phyloP scores from a whole-genome alignment of 2,888 invertebrate species.

The Cataglyphis albicans region DNA sequence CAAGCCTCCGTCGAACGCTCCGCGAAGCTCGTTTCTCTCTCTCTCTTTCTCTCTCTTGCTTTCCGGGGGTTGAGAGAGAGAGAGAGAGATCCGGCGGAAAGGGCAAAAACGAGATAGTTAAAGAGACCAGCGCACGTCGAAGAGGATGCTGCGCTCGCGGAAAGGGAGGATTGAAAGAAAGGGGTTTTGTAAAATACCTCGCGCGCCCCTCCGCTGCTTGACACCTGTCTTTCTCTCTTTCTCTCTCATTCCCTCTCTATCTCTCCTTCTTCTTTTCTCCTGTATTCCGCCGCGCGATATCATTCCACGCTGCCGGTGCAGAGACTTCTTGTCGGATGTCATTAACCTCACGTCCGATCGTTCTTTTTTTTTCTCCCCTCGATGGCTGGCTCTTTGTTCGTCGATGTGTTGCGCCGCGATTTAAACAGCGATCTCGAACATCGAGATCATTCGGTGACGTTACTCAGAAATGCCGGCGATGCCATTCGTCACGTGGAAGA shows the following conservation, averaged over 20 bases:
- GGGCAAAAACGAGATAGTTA: conserved; percentile 47
- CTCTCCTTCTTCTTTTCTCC: conserved; percentile 20
- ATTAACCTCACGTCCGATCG: conserved; percentile 35
- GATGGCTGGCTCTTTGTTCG: conserved; percentile 8
- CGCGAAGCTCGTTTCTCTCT: conserved; percentile 26
- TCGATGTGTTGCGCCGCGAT: conserved; percentile 1
- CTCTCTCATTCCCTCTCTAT: conserved; percentile 28
- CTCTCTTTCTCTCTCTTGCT: conserved; percentile 8
- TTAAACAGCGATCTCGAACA: conserved; percentile 7
- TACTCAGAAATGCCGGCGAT: background rate
- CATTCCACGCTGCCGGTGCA: conserved; percentile 24
- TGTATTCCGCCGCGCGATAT: conserved; percentile 31
- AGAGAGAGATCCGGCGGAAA: background rate
- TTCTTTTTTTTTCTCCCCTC: conserved; percentile 16
- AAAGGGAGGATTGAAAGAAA: conserved; percentile 6
- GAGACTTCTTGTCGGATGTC: conserved; percentile 52
- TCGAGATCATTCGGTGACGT: conserved; percentile 21
- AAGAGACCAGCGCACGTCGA: conserved; percentile 38
- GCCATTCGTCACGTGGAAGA: background rate
- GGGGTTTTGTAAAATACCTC: conserved; percentile 35
- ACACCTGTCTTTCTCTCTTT: conserved; percentile 30
- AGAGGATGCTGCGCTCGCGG: conserved; percentile 32
- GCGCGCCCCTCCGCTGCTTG: conserved; percentile 16
- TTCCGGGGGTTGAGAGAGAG: background rate
- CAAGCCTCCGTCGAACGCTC: conserved; percentile 38